Conservation (phyloP, 2,113 vertebrate genomes). For the Grus americana region DNA sequence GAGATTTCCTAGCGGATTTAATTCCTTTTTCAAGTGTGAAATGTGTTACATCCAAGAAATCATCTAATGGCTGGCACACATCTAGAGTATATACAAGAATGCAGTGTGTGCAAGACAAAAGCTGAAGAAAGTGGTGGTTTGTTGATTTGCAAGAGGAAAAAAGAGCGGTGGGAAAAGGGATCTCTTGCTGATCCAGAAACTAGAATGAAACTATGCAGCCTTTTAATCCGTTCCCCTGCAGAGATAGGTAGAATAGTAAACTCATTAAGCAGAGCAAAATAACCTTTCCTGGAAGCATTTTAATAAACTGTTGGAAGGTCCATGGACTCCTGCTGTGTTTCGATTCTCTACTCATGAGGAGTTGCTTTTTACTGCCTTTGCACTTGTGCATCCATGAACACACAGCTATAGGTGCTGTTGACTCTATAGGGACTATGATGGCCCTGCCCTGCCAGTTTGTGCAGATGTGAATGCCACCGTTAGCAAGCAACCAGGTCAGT, state of each 20-base stretch:
- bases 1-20: not conserved
- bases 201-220: not conserved
- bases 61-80: not conserved
- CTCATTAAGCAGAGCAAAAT: not conserved
- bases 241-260: not conserved
- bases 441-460: not conserved
- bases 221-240: not conserved
- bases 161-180: not conserved
- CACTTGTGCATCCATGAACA: not conserved
- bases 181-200: not conserved
- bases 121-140: not conserved
- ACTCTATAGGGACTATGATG: not conserved
- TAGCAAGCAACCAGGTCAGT: fast-evolving
- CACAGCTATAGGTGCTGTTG: not conserved
- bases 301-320: not conserved
- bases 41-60: not conserved
- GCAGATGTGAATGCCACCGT: not conserved
- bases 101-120: not conserved
- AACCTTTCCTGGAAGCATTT: not conserved
- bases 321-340: not conserved
- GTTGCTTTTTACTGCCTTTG: not conserved
- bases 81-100: not conserved
- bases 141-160: not conserved
- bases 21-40: not conserved
- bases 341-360: not conserved